Percentiles rank a stretch among this genome's conserved stretches.
Conservation (phyloP, 2,888 invertebrate species). For the Notodonta dromedarius region DNA sequence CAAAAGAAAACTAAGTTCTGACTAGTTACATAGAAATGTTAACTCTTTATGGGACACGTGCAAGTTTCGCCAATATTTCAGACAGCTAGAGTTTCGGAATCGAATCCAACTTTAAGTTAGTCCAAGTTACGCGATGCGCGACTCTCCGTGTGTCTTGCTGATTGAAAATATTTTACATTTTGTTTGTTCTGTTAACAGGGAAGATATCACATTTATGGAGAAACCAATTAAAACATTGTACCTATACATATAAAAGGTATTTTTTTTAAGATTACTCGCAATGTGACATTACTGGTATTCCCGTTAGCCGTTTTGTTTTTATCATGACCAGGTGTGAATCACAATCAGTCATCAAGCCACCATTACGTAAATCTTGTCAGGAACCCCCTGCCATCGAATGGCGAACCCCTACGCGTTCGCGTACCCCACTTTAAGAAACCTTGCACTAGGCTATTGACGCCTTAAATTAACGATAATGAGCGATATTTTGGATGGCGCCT, state of each 20-base stretch:
- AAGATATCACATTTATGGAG: constrained; percentile 7
- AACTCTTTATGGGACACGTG: background rate
- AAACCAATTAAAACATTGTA: background rate
- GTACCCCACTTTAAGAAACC: constrained; percentile 1
- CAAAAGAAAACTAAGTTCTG: no score
- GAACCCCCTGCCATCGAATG: constrained; percentile 2
- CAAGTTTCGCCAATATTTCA: constrained; percentile 38
- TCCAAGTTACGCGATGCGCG: constrained; percentile 28
- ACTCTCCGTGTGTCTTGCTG: constrained; percentile 28
- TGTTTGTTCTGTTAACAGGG: constrained; percentile 13
- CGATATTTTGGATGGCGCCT: no score
- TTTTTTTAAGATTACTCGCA: no score
- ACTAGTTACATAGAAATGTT: no score
- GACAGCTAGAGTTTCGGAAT: constrained; percentile 36
- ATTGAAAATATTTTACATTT: constrained; percentile 33
- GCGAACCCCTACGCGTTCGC: background rate
- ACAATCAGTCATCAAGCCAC: background rate
- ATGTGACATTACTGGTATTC: no score
- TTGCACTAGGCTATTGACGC: no score
- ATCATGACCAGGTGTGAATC: no score
- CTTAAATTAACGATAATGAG: no score
- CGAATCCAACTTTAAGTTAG: constrained; percentile 44
- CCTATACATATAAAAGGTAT: no score
- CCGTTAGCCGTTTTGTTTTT: no score
- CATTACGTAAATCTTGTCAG: constrained; percentile 3